These are phyloP conservation scores for Danaus chrysippus DNA, from an alignment of 2,888 invertebrate genomes.

Conservation along the genomic window DNA sequence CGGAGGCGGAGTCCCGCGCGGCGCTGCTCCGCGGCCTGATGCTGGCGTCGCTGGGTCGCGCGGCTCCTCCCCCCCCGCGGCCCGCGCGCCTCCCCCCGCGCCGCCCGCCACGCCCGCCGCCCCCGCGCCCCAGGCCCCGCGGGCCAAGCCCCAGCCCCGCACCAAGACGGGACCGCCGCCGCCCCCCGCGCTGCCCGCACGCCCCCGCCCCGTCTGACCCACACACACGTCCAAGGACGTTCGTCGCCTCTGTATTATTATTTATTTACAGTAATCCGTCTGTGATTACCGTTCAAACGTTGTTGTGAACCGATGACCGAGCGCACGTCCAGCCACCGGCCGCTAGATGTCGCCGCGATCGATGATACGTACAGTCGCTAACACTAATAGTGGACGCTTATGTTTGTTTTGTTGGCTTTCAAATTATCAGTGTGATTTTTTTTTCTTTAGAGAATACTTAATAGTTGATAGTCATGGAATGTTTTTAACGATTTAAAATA, in stretches of 20 bases:
- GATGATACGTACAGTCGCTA: conserved; percentile 54
- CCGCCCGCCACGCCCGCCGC: conserved; percentile 39
- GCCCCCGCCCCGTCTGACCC: conserved; percentile 34
- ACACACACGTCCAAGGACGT: conserved; percentile 43
- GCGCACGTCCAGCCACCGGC: conserved; percentile 35
- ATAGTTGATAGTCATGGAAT: conserved; percentile 70
- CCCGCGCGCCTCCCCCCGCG: conserved; percentile 38
- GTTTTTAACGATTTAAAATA: conserved; percentile 62
- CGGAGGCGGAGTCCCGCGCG: conserved; percentile 62
- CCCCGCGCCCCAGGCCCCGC: conserved; percentile 46
- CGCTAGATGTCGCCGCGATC: conserved; percentile 41
- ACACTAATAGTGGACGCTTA: conserved; percentile 71
- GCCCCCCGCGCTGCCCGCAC: conserved; percentile 37
- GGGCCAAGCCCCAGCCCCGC: conserved; percentile 65
- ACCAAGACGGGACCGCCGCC: conserved; percentile 53
- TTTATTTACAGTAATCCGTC: conserved; percentile 8
- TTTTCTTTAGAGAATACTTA: conserved; percentile 59
- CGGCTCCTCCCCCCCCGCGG: conserved; percentile 41
- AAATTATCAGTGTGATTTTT: conserved; percentile 74
- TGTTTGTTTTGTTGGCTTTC: conserved; percentile 75
- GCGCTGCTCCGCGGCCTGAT: conserved; percentile 67
- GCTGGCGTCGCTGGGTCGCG: conserved; percentile 68
- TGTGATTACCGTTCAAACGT: too few relatives aligned
- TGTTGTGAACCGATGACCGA: too few relatives aligned
- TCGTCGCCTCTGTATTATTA: conserved; percentile 38